phyloP scores from a whole-genome alignment of 2,888 invertebrate species.

The Polydrusus tereticollis region DNA sequence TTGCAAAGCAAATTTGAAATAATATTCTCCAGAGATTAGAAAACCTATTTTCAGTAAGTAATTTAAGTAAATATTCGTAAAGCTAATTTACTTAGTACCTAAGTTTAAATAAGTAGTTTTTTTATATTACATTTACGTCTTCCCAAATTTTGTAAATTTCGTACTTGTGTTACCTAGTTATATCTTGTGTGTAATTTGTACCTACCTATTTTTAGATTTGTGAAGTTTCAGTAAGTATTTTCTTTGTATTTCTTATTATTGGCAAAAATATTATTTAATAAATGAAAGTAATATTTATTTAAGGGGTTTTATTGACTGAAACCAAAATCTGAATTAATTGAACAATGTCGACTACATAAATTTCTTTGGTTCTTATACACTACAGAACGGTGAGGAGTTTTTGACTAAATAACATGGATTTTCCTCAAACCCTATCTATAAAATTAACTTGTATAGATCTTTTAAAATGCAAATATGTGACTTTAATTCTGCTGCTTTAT shows the following conservation, averaged over 20 bases:
- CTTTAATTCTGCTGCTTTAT: too few species aligned
- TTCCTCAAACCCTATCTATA: too few species aligned
- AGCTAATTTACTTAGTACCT: not conserved
- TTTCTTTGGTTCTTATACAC: too few species aligned
- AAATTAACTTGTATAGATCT: too few species aligned
- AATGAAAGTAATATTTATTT: not conserved
- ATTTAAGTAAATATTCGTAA: not conserved
- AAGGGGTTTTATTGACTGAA: not conserved
- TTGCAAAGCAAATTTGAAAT: too few species aligned
- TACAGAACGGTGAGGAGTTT: too few species aligned
- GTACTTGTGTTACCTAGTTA: not conserved
- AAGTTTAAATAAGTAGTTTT: slow-evolving; percentile 17
- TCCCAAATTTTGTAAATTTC: slow-evolving; percentile 18
- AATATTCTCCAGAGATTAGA: too few species aligned
- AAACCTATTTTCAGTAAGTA: not conserved
- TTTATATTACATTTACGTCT: slow-evolving; percentile 39
- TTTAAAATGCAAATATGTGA: too few species aligned
- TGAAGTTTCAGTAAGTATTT: not conserved
- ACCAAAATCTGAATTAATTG: too few species aligned
- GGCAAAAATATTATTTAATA: slow-evolving; percentile 15
- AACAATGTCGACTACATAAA: too few species aligned
- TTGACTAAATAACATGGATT: too few species aligned
- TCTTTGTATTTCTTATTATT: not conserved
- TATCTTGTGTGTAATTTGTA: slow-evolving; percentile 9
- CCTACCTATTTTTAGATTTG: slow-evolving; percentile 15